phyloP scores from a whole-genome alignment of 1,140 invertebrate species.

The Leptinotarsa undecemlineata region DNA sequence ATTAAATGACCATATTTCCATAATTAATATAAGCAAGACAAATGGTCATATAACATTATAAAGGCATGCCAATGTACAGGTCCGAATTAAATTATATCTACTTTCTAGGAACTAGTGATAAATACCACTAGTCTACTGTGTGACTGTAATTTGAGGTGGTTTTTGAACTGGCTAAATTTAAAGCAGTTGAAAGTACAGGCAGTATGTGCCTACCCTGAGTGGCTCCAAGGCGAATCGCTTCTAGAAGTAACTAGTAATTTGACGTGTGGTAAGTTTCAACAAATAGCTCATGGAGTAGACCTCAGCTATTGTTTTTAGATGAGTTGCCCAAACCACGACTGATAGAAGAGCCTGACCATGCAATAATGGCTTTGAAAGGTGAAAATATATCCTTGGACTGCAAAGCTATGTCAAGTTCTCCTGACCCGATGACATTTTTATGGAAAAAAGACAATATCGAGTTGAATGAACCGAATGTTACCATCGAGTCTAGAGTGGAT shows the following conservation, averaged over 20 bases:
- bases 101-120: conserved; percentile 61
- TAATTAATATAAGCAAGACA: no score
- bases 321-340: conserved; percentile 86
- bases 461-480: conserved; percentile 54
- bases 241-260: conserved; percentile 69
- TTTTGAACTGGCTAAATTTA: conserved; percentile 42
- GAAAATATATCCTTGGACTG: conserved; percentile 81
- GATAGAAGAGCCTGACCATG: conserved; percentile 76
- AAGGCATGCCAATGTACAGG: no score
- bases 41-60: no score
- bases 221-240: conserved; percentile 69
- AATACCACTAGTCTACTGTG: conserved; percentile 64
- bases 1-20: no score
- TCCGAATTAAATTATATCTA: no score
- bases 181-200: conserved; percentile 43
- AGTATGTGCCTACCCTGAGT: conserved; percentile 76
- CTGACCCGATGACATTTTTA: conserved; percentile 71
- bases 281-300: no score
- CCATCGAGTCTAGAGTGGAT: conserved; percentile 36
- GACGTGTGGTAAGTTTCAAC: conserved; percentile 34
- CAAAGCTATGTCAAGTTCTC: conserved; percentile 68
- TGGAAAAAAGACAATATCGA: conserved; percentile 91
- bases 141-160: conserved; percentile 49
- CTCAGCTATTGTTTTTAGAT: conserved; percentile 54
- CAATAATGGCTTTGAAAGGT: conserved; percentile 82